Evolutionary conservation across 2,113 vertebrate species (phyloP), one percentile per base, ranked within the genome.

Genomic region (Apodemus sylvaticus): DNA sequence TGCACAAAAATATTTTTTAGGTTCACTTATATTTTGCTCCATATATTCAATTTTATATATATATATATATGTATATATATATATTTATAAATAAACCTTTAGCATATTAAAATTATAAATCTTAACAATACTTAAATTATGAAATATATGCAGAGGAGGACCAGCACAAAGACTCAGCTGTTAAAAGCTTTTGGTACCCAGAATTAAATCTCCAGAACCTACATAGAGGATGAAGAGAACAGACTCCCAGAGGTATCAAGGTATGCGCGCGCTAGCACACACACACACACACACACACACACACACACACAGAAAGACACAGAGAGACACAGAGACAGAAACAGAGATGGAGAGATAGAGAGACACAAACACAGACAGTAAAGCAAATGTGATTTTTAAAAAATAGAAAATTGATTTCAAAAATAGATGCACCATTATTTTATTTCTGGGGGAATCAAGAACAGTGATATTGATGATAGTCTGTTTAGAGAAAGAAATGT

Each of bases 201-300:
- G 13, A 31, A 29, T 77, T 77, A 42, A 77, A 29, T 77, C 42
- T 31, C 42, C 24, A 77, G 42, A 77, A 48, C 42, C 24, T 14
- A 48, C 42, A 48, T 16, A 31, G 26, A 77, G 45, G 26, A 48
- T 51, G 45, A 6, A 31, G 11, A 26, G 26, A 77, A 77, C 12
- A 29, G 12, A 51, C 13, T 31, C 74, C 74, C 24, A 17, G 42
- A 42, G 24, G 22, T 26, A 74, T n/a, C 36, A n/a, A 22, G n/a
- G 4, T 11, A 13, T 66, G 26, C 0, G 4, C 5, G 5, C 6
- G 3, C 4, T 5, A 22, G 24, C n/a, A 24, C 1, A 12, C 20
- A 74, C 68, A n/a, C 34, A 70, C 14, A n/a, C 14, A 70, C 4
- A 70, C 64, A 29, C 24, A 45, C 71, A 42, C 71, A 70, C 17